Conservation (phyloP, 2,888 invertebrate species). For the Parochlus steinenii region DNA sequence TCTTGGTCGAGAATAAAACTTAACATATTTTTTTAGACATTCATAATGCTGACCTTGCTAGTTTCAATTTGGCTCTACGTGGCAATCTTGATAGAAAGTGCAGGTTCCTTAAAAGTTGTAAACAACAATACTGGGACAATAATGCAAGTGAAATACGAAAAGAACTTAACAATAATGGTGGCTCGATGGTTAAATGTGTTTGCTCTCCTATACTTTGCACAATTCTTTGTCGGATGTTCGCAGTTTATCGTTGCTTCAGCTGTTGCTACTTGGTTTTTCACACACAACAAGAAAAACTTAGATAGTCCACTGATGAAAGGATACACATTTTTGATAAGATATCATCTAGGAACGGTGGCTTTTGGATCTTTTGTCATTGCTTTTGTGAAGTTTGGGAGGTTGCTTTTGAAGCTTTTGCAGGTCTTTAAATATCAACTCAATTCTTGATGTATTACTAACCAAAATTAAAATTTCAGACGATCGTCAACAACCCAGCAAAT, state of each 20-base stretch:
- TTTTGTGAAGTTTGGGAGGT: slow-evolving; percentile 45
- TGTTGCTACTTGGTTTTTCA: slow-evolving; percentile 49
- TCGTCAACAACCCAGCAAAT: slow-evolving; percentile 34
- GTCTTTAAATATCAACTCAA: slow-evolving; percentile 2
- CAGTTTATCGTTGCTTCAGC: slow-evolving; percentile 49
- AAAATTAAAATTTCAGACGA: slow-evolving; percentile 22
- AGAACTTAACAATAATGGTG: slow-evolving; percentile 19
- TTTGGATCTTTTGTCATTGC: slow-evolving; percentile 60
- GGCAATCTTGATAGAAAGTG: slow-evolving; percentile 43
- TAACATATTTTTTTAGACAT: slow-evolving; percentile 31
- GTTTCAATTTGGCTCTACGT: slow-evolving; percentile 40
- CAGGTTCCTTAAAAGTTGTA: slow-evolving; percentile 31
- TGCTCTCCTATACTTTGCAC: slow-evolving; percentile 45
- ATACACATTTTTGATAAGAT: slow-evolving; percentile 35
- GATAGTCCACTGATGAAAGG: slow-evolving; percentile 32
- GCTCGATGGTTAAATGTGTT: slow-evolving; percentile 36
- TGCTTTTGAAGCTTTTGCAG: slow-evolving; percentile 26
- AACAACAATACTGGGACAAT: slow-evolving; percentile 15
- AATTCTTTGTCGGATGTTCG: slow-evolving; percentile 49
- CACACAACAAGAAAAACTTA: slow-evolving; percentile 33
- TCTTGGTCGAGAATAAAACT: neutral
- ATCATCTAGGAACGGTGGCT: slow-evolving; percentile 61
- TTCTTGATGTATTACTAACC: slow-evolving; percentile 15
- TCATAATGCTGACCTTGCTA: slow-evolving; percentile 33
- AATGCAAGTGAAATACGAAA: slow-evolving; percentile 20